Evolutionary conservation across 2,113 vertebrate species (phyloP), one percentile per base, ranked within the genome.

Genomic region (Psophia crepitans): DNA sequence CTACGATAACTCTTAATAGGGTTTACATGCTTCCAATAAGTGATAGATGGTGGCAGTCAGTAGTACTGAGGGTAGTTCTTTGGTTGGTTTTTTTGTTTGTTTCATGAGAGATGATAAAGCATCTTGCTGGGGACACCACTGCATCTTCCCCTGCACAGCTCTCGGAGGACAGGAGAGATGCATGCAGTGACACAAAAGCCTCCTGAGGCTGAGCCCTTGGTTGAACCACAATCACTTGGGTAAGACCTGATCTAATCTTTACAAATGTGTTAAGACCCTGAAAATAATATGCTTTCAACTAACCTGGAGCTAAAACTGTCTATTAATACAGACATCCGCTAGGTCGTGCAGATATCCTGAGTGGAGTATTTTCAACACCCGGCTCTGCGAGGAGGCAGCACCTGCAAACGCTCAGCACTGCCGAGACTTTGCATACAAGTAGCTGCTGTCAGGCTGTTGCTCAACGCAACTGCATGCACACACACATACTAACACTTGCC

Each of bases 171-270:
- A 32, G 56, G 44, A 56, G 53, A 60, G 44, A 61, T 48, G 23
- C 77, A 21, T 1, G 4, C 28, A 54, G 78, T 86, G 84, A 71
- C 76, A 81, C 21, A 27, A 66, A 64, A 78, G 28, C 61, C 32
- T 78, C 86, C 39, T 4, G 69, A 71, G 89, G 57, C 73, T 16
- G 39, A 92, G 94, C 61, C 77, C 57, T 81, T 1, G 0, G 13
- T 14, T 87, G 70, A 97, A 82, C 90, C 73, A 60, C 90, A 78
- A 1, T 60, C 77, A 13, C 58, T 39, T 35, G 86, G 74, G 20
- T 75, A 65, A 75, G 49, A 58, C 69, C 91, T 65, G 61, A 90
- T 61, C 81, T 92, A 97, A 95, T 95, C 90, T 84, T 89, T n/a
- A 61, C 61, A 39, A 91, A 90, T 3, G 37, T 73, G 77, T 63